phyloP scores from a whole-genome alignment of 92 coral and sea anemone genomes.

The Epizoanthus illoricatus region DNA sequence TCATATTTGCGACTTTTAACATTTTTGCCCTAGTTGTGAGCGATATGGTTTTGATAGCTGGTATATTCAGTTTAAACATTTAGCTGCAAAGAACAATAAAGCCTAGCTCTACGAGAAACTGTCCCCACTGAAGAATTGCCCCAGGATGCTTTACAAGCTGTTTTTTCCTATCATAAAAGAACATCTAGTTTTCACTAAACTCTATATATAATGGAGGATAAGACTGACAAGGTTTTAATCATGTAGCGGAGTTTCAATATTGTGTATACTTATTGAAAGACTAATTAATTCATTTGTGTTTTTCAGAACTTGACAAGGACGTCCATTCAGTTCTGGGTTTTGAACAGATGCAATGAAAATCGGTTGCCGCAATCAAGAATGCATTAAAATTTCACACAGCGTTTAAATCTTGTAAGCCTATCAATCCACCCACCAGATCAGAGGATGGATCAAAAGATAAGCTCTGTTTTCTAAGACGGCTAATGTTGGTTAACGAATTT shows the following conservation, averaged over 20 bases:
- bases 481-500: neutral
- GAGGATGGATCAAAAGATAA: constrained; percentile 7
- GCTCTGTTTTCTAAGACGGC: neutral
- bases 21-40: neutral
- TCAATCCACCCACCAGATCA: neutral
- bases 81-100: neutral
- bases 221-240: neutral
- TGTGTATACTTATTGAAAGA: neutral
- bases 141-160: neutral
- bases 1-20: neutral
- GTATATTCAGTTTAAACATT: neutral
- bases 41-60: neutral
- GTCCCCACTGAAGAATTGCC: neutral
- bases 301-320: neutral
- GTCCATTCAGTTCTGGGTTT: neutral
- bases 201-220: too few species aligned
- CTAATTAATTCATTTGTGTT: neutral
- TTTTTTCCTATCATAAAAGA: neutral
- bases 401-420: neutral
- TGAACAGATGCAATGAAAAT: neutral
- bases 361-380: neutral
- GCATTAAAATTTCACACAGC: neutral
- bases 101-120: neutral
- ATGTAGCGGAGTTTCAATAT: neutral
- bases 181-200: neutral